Conservation (phyloP, 1,140 invertebrate genomes). For the Leguminivora glycinivorella region DNA sequence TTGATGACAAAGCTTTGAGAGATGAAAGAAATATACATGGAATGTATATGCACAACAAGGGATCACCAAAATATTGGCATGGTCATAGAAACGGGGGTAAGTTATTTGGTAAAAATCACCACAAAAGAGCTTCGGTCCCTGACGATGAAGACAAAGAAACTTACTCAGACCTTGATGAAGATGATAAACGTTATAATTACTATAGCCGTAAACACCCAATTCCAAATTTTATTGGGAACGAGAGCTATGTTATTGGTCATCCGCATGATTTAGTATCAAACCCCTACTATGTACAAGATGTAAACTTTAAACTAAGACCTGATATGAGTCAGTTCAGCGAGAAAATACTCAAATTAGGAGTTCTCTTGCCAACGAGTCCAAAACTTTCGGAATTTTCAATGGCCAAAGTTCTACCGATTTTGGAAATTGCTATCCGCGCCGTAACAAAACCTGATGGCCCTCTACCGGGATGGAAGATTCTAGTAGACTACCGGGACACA, state of each 20-base stretch:
- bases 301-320: constrained; percentile 64
- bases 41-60: constrained; percentile 18
- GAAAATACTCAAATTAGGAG: constrained; percentile 81
- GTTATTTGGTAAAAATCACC: constrained; percentile 38
- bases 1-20: constrained; percentile 60
- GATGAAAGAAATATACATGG: constrained; percentile 38
- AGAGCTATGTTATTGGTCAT: constrained; percentile 74
- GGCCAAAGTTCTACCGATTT: constrained; percentile 85
- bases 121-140: constrained; percentile 41
- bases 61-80: constrained; percentile 30
- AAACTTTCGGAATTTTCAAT: constrained; percentile 83
- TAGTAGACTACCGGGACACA: constrained; percentile 85
- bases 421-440: constrained; percentile 85
- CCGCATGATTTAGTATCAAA: constrained; percentile 59
- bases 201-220: constrained; percentile 53
- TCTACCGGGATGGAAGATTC: constrained; percentile 83
- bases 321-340: constrained; percentile 54
- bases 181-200: constrained; percentile 55
- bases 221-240: constrained; percentile 56
- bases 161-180: constrained; percentile 47
- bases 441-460: constrained; percentile 81
- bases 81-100: constrained; percentile 38
- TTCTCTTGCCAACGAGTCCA: constrained; percentile 84
- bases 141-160: constrained; percentile 54
- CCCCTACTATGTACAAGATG: constrained; percentile 66